Evolutionary conservation across 2,888 invertebrate genomes (phyloP).

Genomic region (Gnatocerus cornutus): DNA sequence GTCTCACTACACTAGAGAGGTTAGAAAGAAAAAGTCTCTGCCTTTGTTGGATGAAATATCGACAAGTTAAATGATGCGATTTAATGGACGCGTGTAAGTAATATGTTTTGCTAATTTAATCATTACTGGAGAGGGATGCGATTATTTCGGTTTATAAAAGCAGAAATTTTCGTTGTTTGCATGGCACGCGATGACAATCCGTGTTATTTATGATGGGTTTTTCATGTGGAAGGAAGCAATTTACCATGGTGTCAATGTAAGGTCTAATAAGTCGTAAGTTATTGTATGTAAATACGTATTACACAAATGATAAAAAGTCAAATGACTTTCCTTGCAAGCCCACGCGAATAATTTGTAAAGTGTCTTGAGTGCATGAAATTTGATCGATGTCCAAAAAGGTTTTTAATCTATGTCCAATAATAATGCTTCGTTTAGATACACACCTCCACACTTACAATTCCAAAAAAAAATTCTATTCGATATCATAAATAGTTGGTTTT

Average conservation of each 20-base stretch:
- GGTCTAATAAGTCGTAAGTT: slow-evolving; percentile 24
- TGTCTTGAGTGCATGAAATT: slow-evolving; percentile 28
- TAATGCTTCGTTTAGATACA: too few species aligned
- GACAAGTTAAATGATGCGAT: slow-evolving; percentile 60
- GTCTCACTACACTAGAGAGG: slow-evolving; percentile 44
- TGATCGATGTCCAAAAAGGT: slow-evolving; percentile 38
- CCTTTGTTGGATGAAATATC: slow-evolving; percentile 57
- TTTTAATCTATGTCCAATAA: slow-evolving; percentile 31
- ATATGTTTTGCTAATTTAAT: slow-evolving; percentile 62
- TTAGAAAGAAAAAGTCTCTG: slow-evolving; percentile 50
- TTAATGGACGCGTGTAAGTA: slow-evolving; percentile 60
- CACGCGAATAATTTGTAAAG: slow-evolving; percentile 48
- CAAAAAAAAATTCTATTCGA: too few species aligned
- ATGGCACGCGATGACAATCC: slow-evolving; percentile 33
- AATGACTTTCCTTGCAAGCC: slow-evolving; percentile 25
- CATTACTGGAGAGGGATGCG: slow-evolving; percentile 50
- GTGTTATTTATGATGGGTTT: slow-evolving; percentile 36
- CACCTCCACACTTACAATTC: too few species aligned
- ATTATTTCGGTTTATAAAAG: slow-evolving; percentile 22
- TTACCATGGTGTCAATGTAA: slow-evolving; percentile 40
- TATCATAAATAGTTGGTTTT: too few species aligned
- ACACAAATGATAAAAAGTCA: slow-evolving; percentile 34
- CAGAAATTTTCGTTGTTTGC: slow-evolving; percentile 18
- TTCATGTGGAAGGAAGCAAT: slow-evolving; percentile 47
- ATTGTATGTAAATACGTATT: slow-evolving; percentile 51